A percentile compares a stretch with the other conserved stretches of the same genome.
Evolutionary conservation across 2,888 invertebrate species (phyloP).

Genomic region (Pyralis farinalis): DNA sequence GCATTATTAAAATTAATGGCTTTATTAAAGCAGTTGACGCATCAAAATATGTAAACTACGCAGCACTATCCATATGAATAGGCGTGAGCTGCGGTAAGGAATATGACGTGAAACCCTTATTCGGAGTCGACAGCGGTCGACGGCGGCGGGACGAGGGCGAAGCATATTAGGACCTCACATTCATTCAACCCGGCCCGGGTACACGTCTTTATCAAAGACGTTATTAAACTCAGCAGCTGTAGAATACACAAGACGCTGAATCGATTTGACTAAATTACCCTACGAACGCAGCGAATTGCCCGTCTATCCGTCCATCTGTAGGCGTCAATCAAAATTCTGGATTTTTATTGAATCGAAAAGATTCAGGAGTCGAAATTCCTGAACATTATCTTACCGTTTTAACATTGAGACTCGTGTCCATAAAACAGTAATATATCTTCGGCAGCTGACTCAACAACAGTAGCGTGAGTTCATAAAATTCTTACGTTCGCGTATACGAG

Average conservation of each 20-base stretch:
- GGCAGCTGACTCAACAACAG: constrained; percentile 35
- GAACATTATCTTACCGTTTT: constrained; percentile 23
- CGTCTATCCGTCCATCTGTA: constrained; percentile 20
- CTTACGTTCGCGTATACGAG: constrained; percentile 2
- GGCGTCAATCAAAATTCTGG: constrained; percentile 11
- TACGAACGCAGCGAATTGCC: constrained; percentile 20
- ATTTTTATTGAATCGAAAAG: neutral
- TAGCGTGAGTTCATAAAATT: constrained; percentile 32
- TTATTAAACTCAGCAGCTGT: constrained; percentile 63
- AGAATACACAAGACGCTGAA: constrained; percentile 48
- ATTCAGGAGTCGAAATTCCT: neutral
- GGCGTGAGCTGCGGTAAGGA: constrained; percentile 46
- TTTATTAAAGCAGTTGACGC: constrained; percentile 51
- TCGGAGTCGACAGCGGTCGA: constrained; percentile 63
- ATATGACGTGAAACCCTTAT: constrained; percentile 62
- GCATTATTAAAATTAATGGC: constrained; percentile 63
- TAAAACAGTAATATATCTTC: constrained; percentile 41
- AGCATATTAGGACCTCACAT: constrained; percentile 58
- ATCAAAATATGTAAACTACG: constrained; percentile 66
- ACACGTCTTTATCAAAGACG: constrained; percentile 66
- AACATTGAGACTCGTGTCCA: constrained; percentile 34
- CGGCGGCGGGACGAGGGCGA: constrained; percentile 46
- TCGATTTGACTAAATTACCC: constrained; percentile 51
- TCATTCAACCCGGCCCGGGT: constrained; percentile 53
- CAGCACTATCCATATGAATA: constrained; percentile 62